A percentile compares a stretch with the other conserved stretches of the same genome.
Conservation (phyloP, 2,113 vertebrate species). For the Paracanthobrama guichenoti region DNA sequence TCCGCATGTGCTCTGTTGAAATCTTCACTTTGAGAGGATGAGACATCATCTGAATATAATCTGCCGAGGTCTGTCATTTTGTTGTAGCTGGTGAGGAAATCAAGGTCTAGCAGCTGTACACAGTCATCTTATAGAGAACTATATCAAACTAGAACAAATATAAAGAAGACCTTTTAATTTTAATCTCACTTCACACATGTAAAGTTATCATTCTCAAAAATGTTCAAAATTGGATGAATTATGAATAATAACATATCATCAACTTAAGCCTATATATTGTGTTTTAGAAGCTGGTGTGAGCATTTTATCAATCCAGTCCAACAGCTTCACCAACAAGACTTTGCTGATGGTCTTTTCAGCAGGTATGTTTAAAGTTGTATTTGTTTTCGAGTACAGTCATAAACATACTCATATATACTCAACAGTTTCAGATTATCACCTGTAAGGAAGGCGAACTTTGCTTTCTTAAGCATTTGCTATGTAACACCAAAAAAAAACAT, state of each 20-base stretch:
- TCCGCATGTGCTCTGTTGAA: slow-evolving; percentile 1
- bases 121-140: background rate
- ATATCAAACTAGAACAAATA: background rate
- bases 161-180: background rate
- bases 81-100: slow-evolving; percentile 3
- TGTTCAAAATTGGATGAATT: background rate
- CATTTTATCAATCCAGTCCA: too few species aligned
- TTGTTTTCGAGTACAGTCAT: background rate
- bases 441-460: background rate
- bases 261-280: background rate
- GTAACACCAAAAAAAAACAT: background rate
- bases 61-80: slow-evolving; percentile 60
- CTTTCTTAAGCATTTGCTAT: background rate
- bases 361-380: background rate
- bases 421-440: background rate
- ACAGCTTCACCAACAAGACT: background rate
- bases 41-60: slow-evolving; percentile 32
- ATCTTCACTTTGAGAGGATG: slow-evolving; percentile 45
- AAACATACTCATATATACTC: background rate
- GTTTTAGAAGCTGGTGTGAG: background rate
- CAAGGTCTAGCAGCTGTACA: background rate
- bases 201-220: background rate
- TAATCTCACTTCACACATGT: background rate
- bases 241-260: too few species aligned
- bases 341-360: background rate